phyloP scores from a whole-genome alignment of 2,113 vertebrate genomes.

The Thamnophis sirtalis region DNA sequence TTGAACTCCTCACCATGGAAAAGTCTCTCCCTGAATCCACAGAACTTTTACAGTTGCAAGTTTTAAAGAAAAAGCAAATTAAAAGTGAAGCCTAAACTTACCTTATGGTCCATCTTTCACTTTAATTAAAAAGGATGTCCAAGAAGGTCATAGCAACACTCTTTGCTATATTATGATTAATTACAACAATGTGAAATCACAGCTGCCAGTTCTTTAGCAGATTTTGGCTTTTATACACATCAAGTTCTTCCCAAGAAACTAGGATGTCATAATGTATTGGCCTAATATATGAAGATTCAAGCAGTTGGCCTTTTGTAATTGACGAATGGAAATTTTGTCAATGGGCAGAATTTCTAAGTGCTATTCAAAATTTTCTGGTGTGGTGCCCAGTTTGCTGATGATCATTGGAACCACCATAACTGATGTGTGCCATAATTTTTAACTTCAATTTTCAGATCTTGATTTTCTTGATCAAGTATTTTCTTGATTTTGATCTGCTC shows the following conservation, averaged over 20 bases:
- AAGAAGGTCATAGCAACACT: not conserved
- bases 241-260: not conserved
- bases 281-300: not conserved
- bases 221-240: not conserved
- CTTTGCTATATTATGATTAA: not conserved
- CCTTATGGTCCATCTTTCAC: not conserved
- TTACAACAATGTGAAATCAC: not conserved
- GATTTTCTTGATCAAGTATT: not conserved
- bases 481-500: not conserved
- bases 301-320: not conserved
- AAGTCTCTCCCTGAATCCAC: not conserved
- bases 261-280: not conserved
- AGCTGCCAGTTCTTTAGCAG: not conserved
- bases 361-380: not conserved
- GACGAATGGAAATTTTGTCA: not conserved
- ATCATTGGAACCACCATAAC: not conserved
- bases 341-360: not conserved
- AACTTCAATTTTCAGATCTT: not conserved
- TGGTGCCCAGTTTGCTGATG: not conserved
- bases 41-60: not conserved
- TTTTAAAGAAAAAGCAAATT: not conserved
- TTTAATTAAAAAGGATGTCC: not conserved
- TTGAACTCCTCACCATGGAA: not conserved
- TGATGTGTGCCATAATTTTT: not conserved
- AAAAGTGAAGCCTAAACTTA: not conserved